Conservation (phyloP, 23 tunicate genomes). For the Ciona savignyi region DNA sequence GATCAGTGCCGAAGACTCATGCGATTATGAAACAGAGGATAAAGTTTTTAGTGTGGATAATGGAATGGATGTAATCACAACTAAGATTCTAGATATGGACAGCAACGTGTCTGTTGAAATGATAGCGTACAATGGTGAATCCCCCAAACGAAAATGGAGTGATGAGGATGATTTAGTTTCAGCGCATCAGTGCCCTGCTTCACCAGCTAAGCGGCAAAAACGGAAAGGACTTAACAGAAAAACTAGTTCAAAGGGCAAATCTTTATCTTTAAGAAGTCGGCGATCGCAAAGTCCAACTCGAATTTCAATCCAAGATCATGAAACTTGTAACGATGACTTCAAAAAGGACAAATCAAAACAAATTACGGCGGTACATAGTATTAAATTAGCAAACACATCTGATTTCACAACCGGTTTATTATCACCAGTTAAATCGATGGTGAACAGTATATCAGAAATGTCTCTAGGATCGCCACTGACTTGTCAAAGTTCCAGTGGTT, state of each 20-base stretch:
- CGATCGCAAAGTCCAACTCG: neutral
- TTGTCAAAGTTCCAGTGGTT: slow-evolving; percentile 18
- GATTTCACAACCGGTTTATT: neutral
- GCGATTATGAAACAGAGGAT: no score
- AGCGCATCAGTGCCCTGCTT: neutral
- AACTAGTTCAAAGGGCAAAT: neutral
- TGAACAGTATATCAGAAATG: slow-evolving; percentile 70
- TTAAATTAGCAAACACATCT: neutral
- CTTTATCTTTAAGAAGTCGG: neutral
- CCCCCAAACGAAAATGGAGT: slow-evolving; percentile 47
- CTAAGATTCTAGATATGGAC: no score
- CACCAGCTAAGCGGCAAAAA: slow-evolving; percentile 39
- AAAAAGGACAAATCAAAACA: no score
- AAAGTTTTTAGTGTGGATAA: no score
- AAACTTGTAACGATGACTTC: neutral
- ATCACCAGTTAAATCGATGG: slow-evolving; percentile 57
- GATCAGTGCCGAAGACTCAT: no score
- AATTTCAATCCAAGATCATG: neutral
- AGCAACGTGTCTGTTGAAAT: no score
- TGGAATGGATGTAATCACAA: no score
- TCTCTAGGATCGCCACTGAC: slow-evolving; percentile 28
- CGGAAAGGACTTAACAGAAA: neutral
- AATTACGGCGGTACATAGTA: no score
- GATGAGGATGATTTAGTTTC: slow-evolving; percentile 19
- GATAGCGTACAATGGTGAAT: no score